Base-by-base conservation (phyloP, 1,140 invertebrate genomes). In the Eulimnadia texana region DNA sequence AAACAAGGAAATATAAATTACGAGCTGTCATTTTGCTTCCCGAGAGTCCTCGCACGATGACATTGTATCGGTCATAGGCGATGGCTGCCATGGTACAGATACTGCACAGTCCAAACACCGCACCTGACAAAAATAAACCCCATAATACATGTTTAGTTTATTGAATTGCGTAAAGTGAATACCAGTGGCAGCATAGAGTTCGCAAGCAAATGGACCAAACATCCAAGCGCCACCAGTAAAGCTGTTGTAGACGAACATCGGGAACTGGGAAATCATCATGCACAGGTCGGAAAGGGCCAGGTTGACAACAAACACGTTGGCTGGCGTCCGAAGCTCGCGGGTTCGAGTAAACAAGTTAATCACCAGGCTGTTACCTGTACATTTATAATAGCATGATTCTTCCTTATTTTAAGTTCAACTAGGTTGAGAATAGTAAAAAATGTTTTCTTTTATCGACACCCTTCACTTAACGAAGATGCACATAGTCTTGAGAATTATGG, bases 21-120 rank as follows among this genome's bases (percentile, higher is more conserved):
- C 60, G 29, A 11, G 27, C 52, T 6, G 62, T 63, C 55, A 63
- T 63, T 22, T 59, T 62, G 16, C 42, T 49, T 53, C 62, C 62
- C 2, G 33, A 52, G 42, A 63, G 66, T 65, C 72, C 71, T 68
- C 86, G 87, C 2, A 89, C 86, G 66, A 92, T 91, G 50, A 90
- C 87, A 66, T 86, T 87, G 75, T 90, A 91, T 62, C 88, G 75
- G 69, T 91, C 88, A 60, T 87, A 77, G 52, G 87, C 83, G 63
- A 91, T 90, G 58, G 72, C 66, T 2, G 72, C 71, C 64, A 76
- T 66, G 1, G 70, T 72, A 65, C 70, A 72, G 58, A 76, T 76
- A 53, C 74, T 61, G 3, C 60, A 61, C 2, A 61, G 28, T 19
- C 60, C 60, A 22, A 61, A 61, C 28, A 61, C 24, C 10, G 60